phyloP scores from a whole-genome alignment of 2,888 invertebrate species.

The Philonicus albiceps region DNA sequence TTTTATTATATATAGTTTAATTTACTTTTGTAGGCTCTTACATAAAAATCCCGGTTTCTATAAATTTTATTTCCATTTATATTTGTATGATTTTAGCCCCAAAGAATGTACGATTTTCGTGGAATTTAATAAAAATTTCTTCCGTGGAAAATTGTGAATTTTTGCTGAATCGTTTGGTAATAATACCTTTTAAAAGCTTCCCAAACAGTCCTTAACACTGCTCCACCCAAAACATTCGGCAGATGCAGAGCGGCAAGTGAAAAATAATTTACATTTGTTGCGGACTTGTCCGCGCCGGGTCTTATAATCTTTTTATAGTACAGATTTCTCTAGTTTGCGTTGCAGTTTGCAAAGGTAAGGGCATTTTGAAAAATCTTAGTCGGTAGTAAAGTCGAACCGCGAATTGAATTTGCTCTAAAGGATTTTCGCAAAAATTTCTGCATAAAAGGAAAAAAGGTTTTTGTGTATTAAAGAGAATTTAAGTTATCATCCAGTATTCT shows the following conservation, averaged over 20 bases:
- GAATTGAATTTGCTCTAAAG: neutral
- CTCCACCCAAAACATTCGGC: neutral
- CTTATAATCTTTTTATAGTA: conserved; percentile 48
- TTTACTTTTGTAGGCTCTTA: no score
- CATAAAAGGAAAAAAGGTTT: neutral
- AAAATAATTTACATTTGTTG: neutral
- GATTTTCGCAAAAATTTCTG: neutral
- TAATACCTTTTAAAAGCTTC: conserved; percentile 17
- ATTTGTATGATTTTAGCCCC: no score
- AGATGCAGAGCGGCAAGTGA: neutral
- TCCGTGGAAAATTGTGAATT: neutral
- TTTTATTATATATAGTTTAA: no score
- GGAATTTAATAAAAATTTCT: no score
- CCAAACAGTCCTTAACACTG: neutral
- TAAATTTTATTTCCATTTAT: no score
- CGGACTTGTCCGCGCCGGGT: conserved; percentile 22
- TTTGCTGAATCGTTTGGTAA: neutral
- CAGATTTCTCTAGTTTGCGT: conserved; percentile 25
- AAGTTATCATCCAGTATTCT: neutral
- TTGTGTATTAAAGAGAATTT: neutral
- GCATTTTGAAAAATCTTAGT: neutral
- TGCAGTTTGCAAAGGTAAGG: conserved; percentile 26
- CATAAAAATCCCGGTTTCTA: no score
- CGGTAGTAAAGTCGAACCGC: neutral
- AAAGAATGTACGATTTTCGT: no score